Base-by-base conservation (phyloP, 2,888 invertebrate species). In the Megalurothrips usitatus region DNA sequence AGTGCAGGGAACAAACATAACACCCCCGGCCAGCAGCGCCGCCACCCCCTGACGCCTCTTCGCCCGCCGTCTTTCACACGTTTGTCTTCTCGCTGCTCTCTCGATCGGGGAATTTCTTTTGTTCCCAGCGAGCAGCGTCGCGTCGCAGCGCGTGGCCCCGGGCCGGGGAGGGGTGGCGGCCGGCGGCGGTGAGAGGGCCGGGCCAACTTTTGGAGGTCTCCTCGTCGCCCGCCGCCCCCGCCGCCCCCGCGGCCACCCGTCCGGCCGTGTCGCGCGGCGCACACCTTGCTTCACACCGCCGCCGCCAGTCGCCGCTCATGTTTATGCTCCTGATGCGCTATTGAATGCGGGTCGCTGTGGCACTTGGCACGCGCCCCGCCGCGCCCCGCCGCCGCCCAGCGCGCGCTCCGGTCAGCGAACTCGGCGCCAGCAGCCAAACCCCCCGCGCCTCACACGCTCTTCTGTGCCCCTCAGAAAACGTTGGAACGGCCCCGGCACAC, bases 91-190 rank as follows among this genome's bases (percentile, higher is more conserved):
- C 3, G 34, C 58, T 58, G 58, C 58, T 58, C 34, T 14, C 68
- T 23, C 68, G 68, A 68, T 68, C 68, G 68, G 68, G 68, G 68
- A n/a, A 23, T 68, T 68, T 68, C 68, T 68, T 68, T n/a, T n/a
- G 26, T 23, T 68, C 68, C 23, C 68, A 23, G 68, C 34, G 34
- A 43, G 34, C 34, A 43, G 52, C 52, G 10, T 19, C 4, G 52
- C 19, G 2, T 19, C 4, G 14, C 52, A 52, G 1, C 1, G 14
- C 52, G 10, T 52, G 52, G 14, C 52, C n/a, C n/a, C n/a, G n/a
- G n/a, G n/a, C n/a, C n/a, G n/a, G n/a, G n/a, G n/a, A n/a, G n/a
- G n/a, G n/a, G n/a, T n/a, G n/a, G n/a, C n/a, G n/a, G n/a, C n/a
- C n/a, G n/a, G 52, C 52, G 14, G 19, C 52, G 52, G 14, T 12